These are phyloP conservation scores for Mimachlamys varia DNA, from an alignment of 2,888 invertebrate species.

Conservation along the genomic window DNA sequence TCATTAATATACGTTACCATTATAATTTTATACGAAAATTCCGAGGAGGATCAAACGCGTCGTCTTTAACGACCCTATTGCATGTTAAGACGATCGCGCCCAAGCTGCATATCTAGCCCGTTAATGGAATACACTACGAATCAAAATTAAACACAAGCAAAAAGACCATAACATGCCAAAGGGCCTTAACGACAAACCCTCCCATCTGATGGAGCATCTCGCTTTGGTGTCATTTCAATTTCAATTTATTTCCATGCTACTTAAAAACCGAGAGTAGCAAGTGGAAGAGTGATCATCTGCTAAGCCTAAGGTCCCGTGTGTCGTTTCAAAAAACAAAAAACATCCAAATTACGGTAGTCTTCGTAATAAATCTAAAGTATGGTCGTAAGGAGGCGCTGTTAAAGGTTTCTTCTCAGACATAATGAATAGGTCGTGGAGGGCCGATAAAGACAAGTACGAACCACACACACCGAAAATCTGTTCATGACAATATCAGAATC, in stretches of 20 bases:
- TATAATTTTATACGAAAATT: no score
- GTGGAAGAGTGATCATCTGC: not conserved
- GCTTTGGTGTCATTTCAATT: conserved; percentile 18
- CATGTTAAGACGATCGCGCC: no score
- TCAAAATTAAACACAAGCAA: not conserved
- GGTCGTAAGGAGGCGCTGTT: no score
- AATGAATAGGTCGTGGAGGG: no score
- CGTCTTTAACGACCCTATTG: no score
- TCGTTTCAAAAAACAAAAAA: not conserved
- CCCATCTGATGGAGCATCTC: not conserved
- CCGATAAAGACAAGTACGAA: no score
- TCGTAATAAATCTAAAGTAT: not conserved
- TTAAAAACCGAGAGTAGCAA: not conserved
- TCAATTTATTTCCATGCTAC: not conserved
- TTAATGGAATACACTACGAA: not conserved
- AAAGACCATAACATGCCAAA: not conserved
- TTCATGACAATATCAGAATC: no score
- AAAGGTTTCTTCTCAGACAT: no score
- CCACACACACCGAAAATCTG: no score
- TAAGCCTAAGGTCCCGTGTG: not conserved
- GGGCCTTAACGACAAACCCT: not conserved
- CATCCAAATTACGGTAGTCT: not conserved
- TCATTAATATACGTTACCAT: no score
- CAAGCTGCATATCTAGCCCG: not conserved
- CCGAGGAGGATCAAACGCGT: no score